A percentile compares a stretch with the other conserved stretches of the same genome.
These are phyloP conservation scores for Vanessa tameamea DNA, from an alignment of 1,140 invertebrate species.

Conservation along the genomic window DNA sequence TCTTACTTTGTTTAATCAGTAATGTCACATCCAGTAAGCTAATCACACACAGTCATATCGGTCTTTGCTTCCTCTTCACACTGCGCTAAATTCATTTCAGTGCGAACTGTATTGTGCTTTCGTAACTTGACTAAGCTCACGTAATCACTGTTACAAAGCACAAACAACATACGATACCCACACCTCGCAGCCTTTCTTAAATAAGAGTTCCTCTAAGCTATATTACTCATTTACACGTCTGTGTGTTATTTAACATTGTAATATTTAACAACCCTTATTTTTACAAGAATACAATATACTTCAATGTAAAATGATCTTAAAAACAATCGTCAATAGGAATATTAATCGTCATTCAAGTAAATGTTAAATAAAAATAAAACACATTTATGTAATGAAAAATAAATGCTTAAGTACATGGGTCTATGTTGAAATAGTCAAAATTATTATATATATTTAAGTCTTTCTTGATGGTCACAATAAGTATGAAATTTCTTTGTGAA, in stretches of 20 bases:
- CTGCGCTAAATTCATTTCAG: constrained; percentile 70
- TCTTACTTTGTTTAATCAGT: not conserved
- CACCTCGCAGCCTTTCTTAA: constrained; percentile 32
- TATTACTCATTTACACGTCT: constrained; percentile 11
- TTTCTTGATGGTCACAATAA: no score
- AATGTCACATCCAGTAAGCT: constrained; percentile 46
- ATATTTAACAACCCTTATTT: constrained; percentile 1
- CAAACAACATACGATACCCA: constrained; percentile 48
- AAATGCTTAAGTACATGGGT: no score
- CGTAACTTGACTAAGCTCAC: constrained; percentile 71
- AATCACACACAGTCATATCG: constrained; percentile 34
- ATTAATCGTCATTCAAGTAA: no score
- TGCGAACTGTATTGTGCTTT: constrained; percentile 62
- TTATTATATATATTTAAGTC: no score
- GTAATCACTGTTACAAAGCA: constrained; percentile 69
- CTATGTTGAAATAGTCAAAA: no score
- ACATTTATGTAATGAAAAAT: no score
- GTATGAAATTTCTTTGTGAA: no score
- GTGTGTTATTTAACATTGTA: constrained; percentile 3
- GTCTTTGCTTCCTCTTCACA: constrained; percentile 60
- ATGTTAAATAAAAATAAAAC: no score
- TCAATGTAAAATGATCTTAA: no score
- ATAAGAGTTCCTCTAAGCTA: constrained; percentile 20
- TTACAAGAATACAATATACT: not conserved
- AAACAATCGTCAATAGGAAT: no score